These are phyloP conservation scores for Colletes latitarsis DNA, from an alignment of 1,140 invertebrate species.

Conservation along the genomic window DNA sequence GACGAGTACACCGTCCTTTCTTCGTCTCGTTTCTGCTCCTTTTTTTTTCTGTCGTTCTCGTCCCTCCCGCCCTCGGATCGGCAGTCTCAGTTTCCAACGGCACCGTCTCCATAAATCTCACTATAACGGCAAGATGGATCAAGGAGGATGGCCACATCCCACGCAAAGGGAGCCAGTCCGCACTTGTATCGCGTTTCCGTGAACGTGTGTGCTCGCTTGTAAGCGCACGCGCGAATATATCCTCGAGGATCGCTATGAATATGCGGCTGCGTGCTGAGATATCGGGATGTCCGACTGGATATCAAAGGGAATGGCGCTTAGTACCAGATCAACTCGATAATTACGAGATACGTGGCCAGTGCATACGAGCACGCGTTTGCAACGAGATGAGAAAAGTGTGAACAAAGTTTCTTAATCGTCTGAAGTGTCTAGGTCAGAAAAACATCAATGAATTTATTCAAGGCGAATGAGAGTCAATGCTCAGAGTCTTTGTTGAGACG, in stretches of 20 bases:
- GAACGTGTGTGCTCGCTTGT: constrained; percentile 21
- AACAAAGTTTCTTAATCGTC: no score
- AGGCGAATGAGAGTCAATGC: no score
- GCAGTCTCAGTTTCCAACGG: constrained; percentile 64
- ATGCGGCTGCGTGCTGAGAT: constrained; percentile 30
- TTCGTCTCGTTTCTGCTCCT: constrained; percentile 1
- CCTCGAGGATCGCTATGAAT: constrained; percentile 39
- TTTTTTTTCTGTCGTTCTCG: constrained; percentile 51
- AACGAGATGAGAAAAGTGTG: no score
- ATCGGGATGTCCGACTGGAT: constrained; percentile 33
- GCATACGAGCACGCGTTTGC: no score
- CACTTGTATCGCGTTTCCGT: constrained; percentile 41
- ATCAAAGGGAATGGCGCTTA: constrained; percentile 1
- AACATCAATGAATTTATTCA: no score
- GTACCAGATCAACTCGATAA: not conserved
- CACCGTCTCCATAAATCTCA: constrained; percentile 80
- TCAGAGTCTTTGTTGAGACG: no score
- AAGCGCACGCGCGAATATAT: constrained; percentile 27
- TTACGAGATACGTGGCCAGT: not conserved
- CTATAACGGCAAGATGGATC: constrained; percentile 80
- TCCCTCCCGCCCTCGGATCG: constrained; percentile 27
- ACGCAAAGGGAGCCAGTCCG: constrained; percentile 44
- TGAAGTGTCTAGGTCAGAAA: no score
- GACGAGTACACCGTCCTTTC: not conserved
- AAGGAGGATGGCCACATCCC: constrained; percentile 76